A percentile compares a stretch with the other conserved stretches of the same genome.
Evolutionary conservation across 2,888 invertebrate genomes (phyloP).

Genomic region (Phytoseiulus persimilis): DNA sequence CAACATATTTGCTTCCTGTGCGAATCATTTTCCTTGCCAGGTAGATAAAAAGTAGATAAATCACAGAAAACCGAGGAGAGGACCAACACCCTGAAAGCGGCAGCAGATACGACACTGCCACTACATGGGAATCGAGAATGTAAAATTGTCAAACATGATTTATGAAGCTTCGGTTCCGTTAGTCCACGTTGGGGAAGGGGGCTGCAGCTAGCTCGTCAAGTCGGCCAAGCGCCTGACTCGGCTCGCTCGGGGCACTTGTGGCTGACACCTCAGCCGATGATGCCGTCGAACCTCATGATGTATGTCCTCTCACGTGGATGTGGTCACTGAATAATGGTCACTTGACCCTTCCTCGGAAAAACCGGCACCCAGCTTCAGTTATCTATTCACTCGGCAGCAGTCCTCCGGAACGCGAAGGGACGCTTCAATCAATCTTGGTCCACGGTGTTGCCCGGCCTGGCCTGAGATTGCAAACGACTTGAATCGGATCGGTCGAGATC

Average conservation of each 20-base stretch:
- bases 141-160: slow-evolving; percentile 39
- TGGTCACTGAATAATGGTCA: background rate
- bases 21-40: background rate
- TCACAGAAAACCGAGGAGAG: background rate
- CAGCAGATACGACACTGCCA: background rate
- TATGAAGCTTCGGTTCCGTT: slow-evolving; percentile 35
- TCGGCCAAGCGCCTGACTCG: background rate
- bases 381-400: background rate
- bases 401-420: background rate
- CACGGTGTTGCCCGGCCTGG: too few relatives aligned
- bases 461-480: too few relatives aligned
- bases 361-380: background rate
- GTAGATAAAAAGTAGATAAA: slow-evolving; percentile 5
- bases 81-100: background rate
- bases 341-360: background rate
- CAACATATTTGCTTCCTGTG: background rate
- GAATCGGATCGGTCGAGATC: too few relatives aligned
- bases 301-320: background rate
- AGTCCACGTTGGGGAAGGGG: background rate
- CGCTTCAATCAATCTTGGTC: too few relatives aligned
- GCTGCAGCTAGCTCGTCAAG: background rate
- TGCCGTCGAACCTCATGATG: background rate
- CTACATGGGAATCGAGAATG: slow-evolving; percentile 12
- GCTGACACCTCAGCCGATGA: background rate
- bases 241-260: background rate